These are phyloP conservation scores for Archips xylosteana DNA, from an alignment of 2,888 invertebrate species.

Conservation along the genomic window DNA sequence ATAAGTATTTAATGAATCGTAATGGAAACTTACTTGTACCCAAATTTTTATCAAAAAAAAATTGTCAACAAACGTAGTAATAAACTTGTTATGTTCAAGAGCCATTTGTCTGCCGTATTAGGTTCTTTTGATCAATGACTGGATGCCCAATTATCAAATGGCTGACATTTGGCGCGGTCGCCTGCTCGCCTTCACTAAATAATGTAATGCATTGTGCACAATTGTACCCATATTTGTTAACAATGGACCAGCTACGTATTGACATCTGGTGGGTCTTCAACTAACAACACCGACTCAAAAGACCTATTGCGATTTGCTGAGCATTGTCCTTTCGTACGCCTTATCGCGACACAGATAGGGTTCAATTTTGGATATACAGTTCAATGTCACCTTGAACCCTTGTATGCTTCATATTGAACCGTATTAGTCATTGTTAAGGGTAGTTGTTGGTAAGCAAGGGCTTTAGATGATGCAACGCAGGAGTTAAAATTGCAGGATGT, in stretches of 20 bases:
- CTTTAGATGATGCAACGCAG: neutral
- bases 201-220: slow-evolving; percentile 75
- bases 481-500: slow-evolving; percentile 54
- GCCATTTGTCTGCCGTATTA: slow-evolving; percentile 60
- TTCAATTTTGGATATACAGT: slow-evolving; percentile 3
- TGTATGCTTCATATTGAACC: slow-evolving; percentile 14
- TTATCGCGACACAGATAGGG: slow-evolving; percentile 4
- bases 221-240: slow-evolving; percentile 82
- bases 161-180: slow-evolving; percentile 76
- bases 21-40: neutral
- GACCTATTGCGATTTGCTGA: slow-evolving; percentile 23
- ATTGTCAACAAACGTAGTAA: neutral
- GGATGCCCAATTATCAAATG: slow-evolving; percentile 76
- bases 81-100: slow-evolving; percentile 33
- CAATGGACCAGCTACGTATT: slow-evolving; percentile 72
- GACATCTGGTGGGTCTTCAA: slow-evolving; percentile 74
- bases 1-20: too few species aligned
- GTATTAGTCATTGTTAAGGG: slow-evolving; percentile 3
- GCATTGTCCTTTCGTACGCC: slow-evolving; percentile 2
- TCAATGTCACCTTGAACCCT: slow-evolving; percentile 3
- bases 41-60: neutral
- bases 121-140: slow-evolving; percentile 53
- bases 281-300: slow-evolving; percentile 43
- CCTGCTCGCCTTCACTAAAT: slow-evolving; percentile 71
- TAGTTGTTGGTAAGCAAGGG: neutral